Percentiles rank a stretch among this genome's conserved stretches.
These are phyloP conservation scores for Myathropa florea DNA, from an alignment of 2,888 invertebrate genomes.

Conservation along the genomic window DNA sequence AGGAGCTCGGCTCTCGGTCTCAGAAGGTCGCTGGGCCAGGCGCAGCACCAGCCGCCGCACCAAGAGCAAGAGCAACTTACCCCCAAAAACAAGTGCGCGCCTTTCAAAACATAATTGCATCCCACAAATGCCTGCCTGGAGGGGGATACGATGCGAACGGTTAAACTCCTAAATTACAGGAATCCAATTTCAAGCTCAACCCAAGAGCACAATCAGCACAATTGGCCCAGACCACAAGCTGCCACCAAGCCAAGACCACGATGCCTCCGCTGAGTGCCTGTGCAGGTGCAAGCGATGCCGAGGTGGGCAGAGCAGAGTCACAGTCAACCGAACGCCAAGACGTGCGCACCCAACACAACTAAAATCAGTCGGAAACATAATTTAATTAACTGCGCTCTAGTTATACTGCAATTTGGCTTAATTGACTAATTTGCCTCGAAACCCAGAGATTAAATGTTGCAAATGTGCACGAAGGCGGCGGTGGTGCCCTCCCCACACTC, in stretches of 20 bases:
- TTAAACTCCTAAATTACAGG: background rate
- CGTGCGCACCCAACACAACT: slow-evolving; percentile 9
- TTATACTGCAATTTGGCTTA: slow-evolving; percentile 60
- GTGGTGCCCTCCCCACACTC: too few species aligned
- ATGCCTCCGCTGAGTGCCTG: background rate
- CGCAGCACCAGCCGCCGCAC: background rate
- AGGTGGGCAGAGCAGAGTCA: background rate
- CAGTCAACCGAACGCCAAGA: slow-evolving; percentile 16
- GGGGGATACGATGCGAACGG: background rate
- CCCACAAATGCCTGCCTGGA: background rate
- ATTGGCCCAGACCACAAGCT: background rate
- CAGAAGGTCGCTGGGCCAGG: background rate
- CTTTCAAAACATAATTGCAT: background rate
- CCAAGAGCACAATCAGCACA: background rate
- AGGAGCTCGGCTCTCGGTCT: background rate
- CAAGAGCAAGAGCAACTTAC: too few species aligned
- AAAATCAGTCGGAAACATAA: slow-evolving; percentile 47
- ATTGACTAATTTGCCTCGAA: slow-evolving; percentile 67
- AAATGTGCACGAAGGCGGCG: slow-evolving; percentile 1
- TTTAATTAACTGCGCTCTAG: slow-evolving; percentile 66
- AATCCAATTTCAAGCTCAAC: background rate
- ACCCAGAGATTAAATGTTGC: slow-evolving; percentile 47
- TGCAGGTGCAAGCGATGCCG: background rate
- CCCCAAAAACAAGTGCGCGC: background rate
- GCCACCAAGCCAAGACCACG: background rate